These are phyloP conservation scores for Andricus quercusramuli DNA, from an alignment of 2,888 invertebrate genomes.

Conservation along the genomic window DNA sequence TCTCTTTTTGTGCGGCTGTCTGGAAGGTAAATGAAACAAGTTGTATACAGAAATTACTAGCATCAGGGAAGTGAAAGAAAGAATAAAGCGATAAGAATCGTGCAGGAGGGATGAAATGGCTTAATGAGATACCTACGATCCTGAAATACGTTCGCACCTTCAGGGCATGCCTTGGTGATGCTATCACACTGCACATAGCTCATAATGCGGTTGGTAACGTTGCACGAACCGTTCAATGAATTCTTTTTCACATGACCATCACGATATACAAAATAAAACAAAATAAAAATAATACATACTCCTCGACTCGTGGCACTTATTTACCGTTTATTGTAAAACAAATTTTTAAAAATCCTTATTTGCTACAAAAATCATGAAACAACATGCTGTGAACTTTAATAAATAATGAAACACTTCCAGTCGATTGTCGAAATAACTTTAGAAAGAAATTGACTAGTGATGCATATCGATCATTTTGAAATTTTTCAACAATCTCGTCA, in stretches of 20 bases:
- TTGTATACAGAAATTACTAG: constrained; percentile 34
- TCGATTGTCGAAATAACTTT: too few species aligned
- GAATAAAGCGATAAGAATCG: constrained; percentile 36
- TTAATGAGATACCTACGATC: constrained; percentile 44
- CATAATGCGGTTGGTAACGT: constrained; percentile 41
- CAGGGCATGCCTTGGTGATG: constrained; percentile 39
- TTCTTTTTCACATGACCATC: background rate
- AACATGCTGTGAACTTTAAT: too few species aligned
- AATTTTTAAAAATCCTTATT: background rate
- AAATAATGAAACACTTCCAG: too few species aligned
- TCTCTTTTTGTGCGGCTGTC: constrained; percentile 29
- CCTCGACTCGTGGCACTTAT: background rate
- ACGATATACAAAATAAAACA: background rate
- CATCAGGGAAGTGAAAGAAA: constrained; percentile 39
- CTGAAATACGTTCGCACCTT: constrained; percentile 44
- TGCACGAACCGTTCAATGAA: constrained; percentile 40
- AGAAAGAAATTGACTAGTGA: too few species aligned
- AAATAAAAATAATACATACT: background rate
- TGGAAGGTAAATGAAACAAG: constrained; percentile 30
- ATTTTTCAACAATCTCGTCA: too few species aligned
- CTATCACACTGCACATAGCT: constrained; percentile 43
- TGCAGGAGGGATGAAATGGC: constrained; percentile 44
- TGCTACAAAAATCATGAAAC: too few species aligned
- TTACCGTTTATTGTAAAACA: background rate
- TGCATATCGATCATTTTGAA: too few species aligned